Evolutionary conservation across 2,113 vertebrate genomes (phyloP).

Genomic region (Raja brachyura): DNA sequence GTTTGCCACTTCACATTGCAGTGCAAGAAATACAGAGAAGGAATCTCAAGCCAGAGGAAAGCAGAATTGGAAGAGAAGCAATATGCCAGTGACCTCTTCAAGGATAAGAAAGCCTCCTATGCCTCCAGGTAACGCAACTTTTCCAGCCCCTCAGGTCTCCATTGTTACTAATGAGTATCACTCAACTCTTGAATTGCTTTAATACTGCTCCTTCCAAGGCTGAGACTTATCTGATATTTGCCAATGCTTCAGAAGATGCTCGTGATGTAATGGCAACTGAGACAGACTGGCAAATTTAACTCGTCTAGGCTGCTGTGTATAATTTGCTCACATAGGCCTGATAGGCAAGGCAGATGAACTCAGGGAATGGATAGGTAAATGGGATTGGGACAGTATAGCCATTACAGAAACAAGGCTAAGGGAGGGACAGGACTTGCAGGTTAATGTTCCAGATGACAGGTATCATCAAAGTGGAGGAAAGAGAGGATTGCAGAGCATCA

Average conservation of each 20-base stretch:
- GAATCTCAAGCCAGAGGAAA: slow-evolving; percentile 46
- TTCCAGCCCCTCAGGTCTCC: background rate
- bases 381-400: too few species aligned
- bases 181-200: background rate
- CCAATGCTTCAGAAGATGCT: background rate
- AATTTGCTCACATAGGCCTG: background rate
- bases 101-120: slow-evolving; percentile 63
- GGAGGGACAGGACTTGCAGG: too few species aligned
- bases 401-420: too few species aligned
- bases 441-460: too few species aligned
- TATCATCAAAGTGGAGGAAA: too few species aligned
- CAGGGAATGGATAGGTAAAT: too few species aligned
- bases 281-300: background rate
- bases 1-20: slow-evolving; percentile 33
- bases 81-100: slow-evolving; percentile 62
- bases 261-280: background rate
- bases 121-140: slow-evolving; percentile 54
- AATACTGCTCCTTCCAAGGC: background rate
- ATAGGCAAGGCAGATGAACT: background rate
- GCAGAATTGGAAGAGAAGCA: slow-evolving; percentile 55
- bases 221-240: background rate
- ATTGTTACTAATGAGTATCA: background rate
- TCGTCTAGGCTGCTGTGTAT: background rate
- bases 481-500: too few species aligned
- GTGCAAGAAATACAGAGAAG: slow-evolving; percentile 63